Conservation (phyloP, 2,888 invertebrate species). For the Drosophila putrida region DNA sequence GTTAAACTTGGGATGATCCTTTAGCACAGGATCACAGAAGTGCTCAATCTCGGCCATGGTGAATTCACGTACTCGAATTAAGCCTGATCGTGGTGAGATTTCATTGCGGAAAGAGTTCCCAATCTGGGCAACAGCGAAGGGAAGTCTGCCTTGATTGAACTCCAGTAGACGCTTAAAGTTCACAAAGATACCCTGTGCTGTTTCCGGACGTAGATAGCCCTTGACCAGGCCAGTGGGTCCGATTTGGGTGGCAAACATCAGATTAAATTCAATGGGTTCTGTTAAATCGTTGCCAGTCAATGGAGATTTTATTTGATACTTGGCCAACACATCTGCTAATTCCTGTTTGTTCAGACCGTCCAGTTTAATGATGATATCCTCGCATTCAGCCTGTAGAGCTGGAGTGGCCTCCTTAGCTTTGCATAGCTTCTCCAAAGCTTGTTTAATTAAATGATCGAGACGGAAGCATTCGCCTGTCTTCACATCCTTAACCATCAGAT, state of each 20-base stretch:
- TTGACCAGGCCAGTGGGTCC: constrained; percentile 98
- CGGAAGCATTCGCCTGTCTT: constrained; percentile 99
- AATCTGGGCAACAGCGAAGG: constrained; percentile 99
- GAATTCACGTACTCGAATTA: constrained; percentile 98
- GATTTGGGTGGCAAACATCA: constrained; percentile 99
- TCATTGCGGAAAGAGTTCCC: constrained; percentile 99
- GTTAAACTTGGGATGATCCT: constrained; percentile 95
- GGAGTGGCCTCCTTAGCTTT: constrained; percentile 93
- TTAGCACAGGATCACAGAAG: constrained; percentile 96
- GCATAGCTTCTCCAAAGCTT: constrained; percentile 93
- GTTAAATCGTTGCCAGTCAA: constrained; percentile 97
- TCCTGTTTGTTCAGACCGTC: constrained; percentile 97
- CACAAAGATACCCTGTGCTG: constrained; percentile 99
- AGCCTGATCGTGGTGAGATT: constrained; percentile 98
- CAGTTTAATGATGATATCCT: constrained; percentile 86
- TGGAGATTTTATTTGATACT: constrained; percentile 97
- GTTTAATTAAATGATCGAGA: constrained; percentile 98
- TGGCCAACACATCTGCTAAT: constrained; percentile 93
- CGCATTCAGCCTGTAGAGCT: constrained; percentile 86
- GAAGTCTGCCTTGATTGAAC: constrained; percentile 97
- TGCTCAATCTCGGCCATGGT: constrained; percentile 99
- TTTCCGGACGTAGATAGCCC: constrained; percentile 98
- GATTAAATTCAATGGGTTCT: constrained; percentile 98
- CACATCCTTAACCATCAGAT: constrained; percentile 99
- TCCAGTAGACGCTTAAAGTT: constrained; percentile 99